Evolutionary conservation across 2,113 vertebrate genomes (phyloP).

Genomic region (Neoarius graeffei): DNA sequence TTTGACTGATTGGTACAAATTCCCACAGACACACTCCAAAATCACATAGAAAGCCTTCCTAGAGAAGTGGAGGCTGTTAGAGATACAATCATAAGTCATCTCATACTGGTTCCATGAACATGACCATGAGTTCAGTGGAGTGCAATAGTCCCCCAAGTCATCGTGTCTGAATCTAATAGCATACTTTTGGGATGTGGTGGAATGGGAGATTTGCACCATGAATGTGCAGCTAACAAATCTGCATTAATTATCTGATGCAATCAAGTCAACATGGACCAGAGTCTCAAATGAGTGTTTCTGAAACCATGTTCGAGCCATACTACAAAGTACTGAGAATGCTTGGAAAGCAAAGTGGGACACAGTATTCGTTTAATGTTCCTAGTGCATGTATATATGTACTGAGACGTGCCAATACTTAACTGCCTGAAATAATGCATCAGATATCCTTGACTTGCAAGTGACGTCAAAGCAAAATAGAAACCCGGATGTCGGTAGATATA

Average conservation of each 20-base stretch:
- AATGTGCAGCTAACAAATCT: background rate
- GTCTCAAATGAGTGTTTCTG: background rate
- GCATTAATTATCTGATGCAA: background rate
- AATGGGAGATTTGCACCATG: background rate
- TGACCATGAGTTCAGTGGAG: background rate
- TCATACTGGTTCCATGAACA: background rate
- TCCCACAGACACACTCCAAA: background rate
- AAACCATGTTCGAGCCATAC: background rate
- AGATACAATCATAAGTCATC: too few relatives aligned
- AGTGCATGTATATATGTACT: background rate
- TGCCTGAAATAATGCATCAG: background rate
- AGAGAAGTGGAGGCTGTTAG: too few relatives aligned
- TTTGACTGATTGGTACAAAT: background rate
- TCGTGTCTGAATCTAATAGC: background rate
- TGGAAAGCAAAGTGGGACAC: background rate
- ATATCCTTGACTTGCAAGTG: background rate
- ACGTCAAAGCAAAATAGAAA: too few relatives aligned
- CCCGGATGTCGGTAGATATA: too few relatives aligned
- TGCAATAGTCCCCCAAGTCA: background rate
- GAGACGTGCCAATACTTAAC: background rate
- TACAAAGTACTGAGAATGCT: background rate
- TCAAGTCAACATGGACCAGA: background rate
- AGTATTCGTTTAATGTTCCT: background rate
- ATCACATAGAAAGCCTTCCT: too few relatives aligned
- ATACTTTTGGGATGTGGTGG: background rate